phyloP scores from a whole-genome alignment of 1,140 invertebrate species.

The Drosophila tristis region DNA sequence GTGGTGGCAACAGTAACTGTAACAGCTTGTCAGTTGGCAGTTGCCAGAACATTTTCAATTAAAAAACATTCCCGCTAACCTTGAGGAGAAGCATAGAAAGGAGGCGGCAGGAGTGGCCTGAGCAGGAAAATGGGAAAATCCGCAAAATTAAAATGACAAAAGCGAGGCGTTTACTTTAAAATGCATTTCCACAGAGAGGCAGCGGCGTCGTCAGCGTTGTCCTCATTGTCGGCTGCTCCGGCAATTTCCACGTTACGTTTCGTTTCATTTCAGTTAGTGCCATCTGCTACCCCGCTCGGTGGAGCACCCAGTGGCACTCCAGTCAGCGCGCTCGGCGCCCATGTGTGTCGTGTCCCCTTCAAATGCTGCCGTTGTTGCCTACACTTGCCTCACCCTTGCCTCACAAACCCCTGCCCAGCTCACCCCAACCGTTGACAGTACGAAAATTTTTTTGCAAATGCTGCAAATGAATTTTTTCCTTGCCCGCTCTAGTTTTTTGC shows the following conservation, averaged over 20 bases:
- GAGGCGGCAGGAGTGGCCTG: slow-evolving; percentile 20
- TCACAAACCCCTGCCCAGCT: not conserved
- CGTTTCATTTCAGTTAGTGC: slow-evolving; percentile 78
- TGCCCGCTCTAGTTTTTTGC: slow-evolving; percentile 40
- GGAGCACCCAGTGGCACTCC: not conserved
- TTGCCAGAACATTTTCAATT: slow-evolving; percentile 76
- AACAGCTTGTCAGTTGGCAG: slow-evolving; percentile 51
- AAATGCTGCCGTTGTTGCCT: too few species aligned
- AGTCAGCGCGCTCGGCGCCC: slow-evolving; percentile 28
- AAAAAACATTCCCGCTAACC: slow-evolving; percentile 68
- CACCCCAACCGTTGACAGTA: slow-evolving; percentile 26
- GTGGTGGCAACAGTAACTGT: slow-evolving; percentile 20
- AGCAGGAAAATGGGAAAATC: slow-evolving; percentile 74
- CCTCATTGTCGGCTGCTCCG: slow-evolving; percentile 26
- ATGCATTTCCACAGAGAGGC: slow-evolving; percentile 62
- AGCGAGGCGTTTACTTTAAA: slow-evolving; percentile 77
- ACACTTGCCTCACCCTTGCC: not conserved
- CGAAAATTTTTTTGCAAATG: slow-evolving; percentile 73
- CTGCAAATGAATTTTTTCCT: slow-evolving; percentile 78
- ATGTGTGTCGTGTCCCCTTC: slow-evolving; percentile 20
- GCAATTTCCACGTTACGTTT: slow-evolving; percentile 74
- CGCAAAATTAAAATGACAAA: slow-evolving; percentile 83
- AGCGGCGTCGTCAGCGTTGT: not conserved
- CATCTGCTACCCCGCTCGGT: slow-evolving; percentile 47
- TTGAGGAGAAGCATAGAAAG: slow-evolving; percentile 34